These are phyloP conservation scores for Megaceryle maxima DNA, from an alignment of 2,113 vertebrate species.

Conservation along the genomic window DNA sequence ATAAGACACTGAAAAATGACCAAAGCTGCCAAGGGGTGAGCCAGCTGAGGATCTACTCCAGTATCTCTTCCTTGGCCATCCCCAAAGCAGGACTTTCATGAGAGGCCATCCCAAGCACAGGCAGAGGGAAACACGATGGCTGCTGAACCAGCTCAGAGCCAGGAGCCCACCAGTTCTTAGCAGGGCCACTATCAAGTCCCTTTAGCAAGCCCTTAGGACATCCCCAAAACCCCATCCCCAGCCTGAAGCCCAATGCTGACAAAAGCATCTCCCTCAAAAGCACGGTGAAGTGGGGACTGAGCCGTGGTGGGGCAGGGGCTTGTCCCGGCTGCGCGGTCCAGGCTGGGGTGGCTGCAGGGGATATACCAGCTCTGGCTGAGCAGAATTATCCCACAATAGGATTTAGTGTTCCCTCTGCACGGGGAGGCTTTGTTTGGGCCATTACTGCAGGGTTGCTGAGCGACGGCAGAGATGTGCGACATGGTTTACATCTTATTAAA, in stretches of 20 bases:
- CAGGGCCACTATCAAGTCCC: not conserved
- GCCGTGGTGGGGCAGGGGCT: fast-evolving
- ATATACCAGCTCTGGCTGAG: conserved; percentile 7
- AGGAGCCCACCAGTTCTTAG: not conserved
- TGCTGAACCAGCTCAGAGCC: fast-evolving
- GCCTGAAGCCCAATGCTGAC: not conserved
- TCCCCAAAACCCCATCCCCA: not conserved
- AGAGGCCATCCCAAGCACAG: not conserved
- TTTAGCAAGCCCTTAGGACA: not conserved
- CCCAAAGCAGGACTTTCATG: not conserved
- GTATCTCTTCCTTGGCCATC: not conserved
- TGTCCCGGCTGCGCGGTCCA: fast-evolving
- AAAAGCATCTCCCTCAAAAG: not conserved
- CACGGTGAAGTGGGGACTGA: fast-evolving
- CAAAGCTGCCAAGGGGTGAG: not conserved
- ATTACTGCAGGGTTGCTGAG: conserved; percentile 50
- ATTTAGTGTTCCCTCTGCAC: conserved; percentile 32
- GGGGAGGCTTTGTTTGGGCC: conserved; percentile 55
- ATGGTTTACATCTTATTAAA: conserved; percentile 67
- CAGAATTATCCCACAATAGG: conserved; percentile 61
- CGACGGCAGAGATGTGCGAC: conserved; percentile 42
- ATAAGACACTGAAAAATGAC: not conserved
- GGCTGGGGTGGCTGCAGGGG: not conserved
- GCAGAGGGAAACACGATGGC: not conserved
- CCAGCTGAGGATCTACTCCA: not conserved